Evolutionary conservation across 2,797 vertebrate genomes (phyloP).

Genomic region (Anas flavirostris): DNA sequence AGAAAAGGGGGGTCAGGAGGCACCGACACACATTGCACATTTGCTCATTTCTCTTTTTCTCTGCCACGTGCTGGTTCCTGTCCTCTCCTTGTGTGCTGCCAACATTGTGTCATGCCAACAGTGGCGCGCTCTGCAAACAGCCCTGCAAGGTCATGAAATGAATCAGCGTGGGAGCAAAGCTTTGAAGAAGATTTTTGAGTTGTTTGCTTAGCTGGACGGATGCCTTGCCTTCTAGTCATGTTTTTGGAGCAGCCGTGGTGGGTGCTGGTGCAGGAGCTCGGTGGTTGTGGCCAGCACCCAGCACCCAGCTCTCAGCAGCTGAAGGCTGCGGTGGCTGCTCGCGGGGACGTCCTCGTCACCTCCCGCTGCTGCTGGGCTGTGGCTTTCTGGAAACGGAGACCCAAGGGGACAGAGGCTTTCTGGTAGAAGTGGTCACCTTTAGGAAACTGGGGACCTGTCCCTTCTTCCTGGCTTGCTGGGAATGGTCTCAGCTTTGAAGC

Average conservation of each 20-base stretch:
- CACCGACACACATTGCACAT: rapidly evolving
- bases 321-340: neutral
- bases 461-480: neutral
- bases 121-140: neutral
- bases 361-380: neutral
- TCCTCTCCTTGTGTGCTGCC: neutral
- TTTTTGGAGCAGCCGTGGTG: neutral
- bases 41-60: neutral
- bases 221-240: neutral
- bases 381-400: neutral
- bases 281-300: neutral
- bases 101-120: neutral
- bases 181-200: neutral
- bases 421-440: neutral
- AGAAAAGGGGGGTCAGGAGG: neutral
- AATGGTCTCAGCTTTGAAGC: neutral
- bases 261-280: neutral
- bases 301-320: neutral
- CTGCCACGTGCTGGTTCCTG: neutral
- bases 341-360: neutral
- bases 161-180: neutral
- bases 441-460: neutral
- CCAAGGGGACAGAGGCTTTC: neutral
- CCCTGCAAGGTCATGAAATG: neutral
- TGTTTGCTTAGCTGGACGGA: neutral